These are phyloP conservation scores for Oxyruncus cristatus DNA, from an alignment of 2,113 vertebrate genomes.

Conservation along the genomic window DNA sequence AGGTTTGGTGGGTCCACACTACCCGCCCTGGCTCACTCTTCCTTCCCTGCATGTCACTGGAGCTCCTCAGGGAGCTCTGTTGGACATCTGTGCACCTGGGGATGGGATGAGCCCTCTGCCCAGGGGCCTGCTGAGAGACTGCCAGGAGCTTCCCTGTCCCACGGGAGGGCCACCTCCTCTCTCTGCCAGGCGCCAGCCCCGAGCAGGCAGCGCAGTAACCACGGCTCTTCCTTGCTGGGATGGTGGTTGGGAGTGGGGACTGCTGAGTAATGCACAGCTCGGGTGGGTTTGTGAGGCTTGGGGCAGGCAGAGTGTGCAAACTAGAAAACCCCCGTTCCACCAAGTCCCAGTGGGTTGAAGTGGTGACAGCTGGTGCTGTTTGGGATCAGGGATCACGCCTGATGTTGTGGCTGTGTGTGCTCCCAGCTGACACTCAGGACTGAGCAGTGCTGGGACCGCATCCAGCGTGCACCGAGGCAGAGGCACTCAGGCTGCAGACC, in stretches of 20 bases:
- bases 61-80: neutral
- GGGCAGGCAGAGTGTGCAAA: neutral
- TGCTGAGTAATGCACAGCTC: neutral
- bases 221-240: neutral
- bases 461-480: neutral
- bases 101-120: neutral
- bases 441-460: neutral
- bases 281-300: neutral
- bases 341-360: neutral
- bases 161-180: neutral
- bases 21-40: neutral
- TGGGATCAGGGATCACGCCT: neutral
- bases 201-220: neutral
- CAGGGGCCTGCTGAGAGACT: neutral
- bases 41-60: neutral
- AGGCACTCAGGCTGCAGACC: neutral
- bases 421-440: neutral
- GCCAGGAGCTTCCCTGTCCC: neutral
- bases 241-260: neutral
- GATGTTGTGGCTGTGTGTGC: neutral
- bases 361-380: conserved; percentile 26
- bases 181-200: accelerated
- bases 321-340: neutral
- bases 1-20: neutral
- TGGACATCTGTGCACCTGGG: neutral